Evolutionary conservation across 2,888 invertebrate genomes (phyloP).

Genomic region (Polyommatus iphigenia): DNA sequence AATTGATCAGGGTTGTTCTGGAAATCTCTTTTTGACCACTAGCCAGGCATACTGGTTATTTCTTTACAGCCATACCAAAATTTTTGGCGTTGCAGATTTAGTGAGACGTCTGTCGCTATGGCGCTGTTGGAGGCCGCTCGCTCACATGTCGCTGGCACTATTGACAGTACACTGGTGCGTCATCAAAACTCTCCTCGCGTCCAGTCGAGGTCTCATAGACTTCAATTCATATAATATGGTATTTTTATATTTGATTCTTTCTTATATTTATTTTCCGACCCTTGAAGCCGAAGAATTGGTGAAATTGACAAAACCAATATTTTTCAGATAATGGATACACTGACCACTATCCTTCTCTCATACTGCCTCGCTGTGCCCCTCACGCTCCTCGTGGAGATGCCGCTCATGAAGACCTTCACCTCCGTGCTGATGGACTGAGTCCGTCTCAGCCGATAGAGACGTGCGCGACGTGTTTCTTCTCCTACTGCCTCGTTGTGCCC

Average conservation of each 20-base stretch:
- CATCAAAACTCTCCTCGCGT: conserved; percentile 48
- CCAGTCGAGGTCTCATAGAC: conserved; percentile 37
- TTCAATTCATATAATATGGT: conserved; percentile 27
- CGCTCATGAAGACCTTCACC: neutral
- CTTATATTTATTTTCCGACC: too few relatives aligned
- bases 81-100: neutral
- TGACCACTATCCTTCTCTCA: neutral
- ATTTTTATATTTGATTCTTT: neutral
- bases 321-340: neutral
- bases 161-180: conserved; percentile 56
- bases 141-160: conserved; percentile 57
- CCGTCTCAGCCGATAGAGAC: too few relatives aligned
- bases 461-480: neutral
- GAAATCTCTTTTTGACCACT: too few relatives aligned
- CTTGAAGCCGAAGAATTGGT: neutral
- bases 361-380: conserved; percentile 39
- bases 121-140: conserved; percentile 49
- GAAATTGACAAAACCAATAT: neutral
- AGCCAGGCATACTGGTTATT: too few relatives aligned
- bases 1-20: too few relatives aligned
- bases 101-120: conserved; percentile 43
- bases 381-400: conserved; percentile 31
- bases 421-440: too few relatives aligned
- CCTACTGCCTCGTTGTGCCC: conserved; percentile 39
- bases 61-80: too few relatives aligned